Evolutionary conservation across 2,113 vertebrate species (phyloP), one percentile per base, ranked within the genome.

Genomic region (Phasianus colchicus): DNA sequence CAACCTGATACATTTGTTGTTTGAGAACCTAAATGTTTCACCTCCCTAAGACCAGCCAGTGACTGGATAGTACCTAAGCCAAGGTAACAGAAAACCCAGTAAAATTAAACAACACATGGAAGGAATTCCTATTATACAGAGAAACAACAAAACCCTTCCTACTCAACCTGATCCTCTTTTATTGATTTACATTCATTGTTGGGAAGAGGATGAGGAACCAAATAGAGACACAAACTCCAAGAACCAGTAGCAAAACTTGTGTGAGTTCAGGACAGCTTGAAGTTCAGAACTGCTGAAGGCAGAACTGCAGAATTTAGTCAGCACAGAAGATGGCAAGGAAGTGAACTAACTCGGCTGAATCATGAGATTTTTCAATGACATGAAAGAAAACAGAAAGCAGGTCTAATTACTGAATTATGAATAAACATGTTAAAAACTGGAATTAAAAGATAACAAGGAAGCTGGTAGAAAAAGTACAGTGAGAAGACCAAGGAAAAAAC

Each of bases 381-480:
- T 76, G 48, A 79, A 91, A 72, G 15, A 71, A 91, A 92, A 52
- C 4, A 87, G 47, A 55, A 90, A 95, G 52, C 75, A 75, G 32
- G 67, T 60, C 63, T 88, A 42, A 76, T 65, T 36, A 47, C 24
- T 82, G 58, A 88, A 75, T 78, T 82, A 79, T 75, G 13, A 90
- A 85, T 71, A 61, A 57, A 60, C 54, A 89, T 42, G 25, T 64
- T 69, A 79, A 16, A 73, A 85, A 79, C 4, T 38, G 13, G 14
- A 67, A 78, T 82, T 89, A 45, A 67, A 94, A 82, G 55, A 67
- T 2, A 82, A 47, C 7, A 63, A 87, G 25, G 21, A 20, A 52
- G 43, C 60, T 61, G 34, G 24, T 61, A 85, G 89, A 93, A 93
- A 60, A 79, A 76, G 48, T 43, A 76, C 0, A 69, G 43, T 25